Evolutionary conservation across 2,113 vertebrate species (phyloP).

Genomic region (Hippopotamus amphibius): DNA sequence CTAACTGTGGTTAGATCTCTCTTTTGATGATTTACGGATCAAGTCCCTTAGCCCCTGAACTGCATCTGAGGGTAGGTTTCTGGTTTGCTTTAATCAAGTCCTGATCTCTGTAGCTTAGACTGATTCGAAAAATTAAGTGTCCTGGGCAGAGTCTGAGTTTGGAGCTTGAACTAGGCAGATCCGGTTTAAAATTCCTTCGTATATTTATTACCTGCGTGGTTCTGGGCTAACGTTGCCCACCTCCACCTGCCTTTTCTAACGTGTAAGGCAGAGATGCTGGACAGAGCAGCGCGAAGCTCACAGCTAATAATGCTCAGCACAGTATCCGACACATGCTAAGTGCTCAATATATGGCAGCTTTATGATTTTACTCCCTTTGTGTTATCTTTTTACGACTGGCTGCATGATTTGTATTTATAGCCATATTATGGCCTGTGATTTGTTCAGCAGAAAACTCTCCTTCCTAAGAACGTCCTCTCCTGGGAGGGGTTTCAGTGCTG

Average conservation of each 20-base stretch:
- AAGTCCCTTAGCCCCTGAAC: background rate
- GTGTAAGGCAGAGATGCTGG: background rate
- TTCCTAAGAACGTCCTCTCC: background rate
- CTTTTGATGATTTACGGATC: background rate
- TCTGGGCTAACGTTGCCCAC: background rate
- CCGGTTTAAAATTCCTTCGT: background rate
- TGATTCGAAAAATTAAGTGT: background rate
- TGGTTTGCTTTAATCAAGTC: background rate
- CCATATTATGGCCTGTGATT: background rate
- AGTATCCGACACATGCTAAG: background rate
- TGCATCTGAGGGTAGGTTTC: background rate
- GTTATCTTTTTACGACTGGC: background rate
- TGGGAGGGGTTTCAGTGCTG: background rate
- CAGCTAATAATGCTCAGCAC: background rate
- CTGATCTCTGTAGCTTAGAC: background rate
- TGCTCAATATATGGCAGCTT: background rate
- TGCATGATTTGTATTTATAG: slow-evolving; percentile 16
- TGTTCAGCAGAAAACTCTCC: background rate
- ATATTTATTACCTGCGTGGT: background rate
- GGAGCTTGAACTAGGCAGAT: background rate
- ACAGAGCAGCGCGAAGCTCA: background rate
- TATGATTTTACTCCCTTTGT: background rate
- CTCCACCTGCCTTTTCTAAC: background rate
- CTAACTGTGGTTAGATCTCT: background rate
- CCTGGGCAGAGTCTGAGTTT: background rate